phyloP scores from a whole-genome alignment of 2,888 invertebrate species.

The Tiliacea aurago region DNA sequence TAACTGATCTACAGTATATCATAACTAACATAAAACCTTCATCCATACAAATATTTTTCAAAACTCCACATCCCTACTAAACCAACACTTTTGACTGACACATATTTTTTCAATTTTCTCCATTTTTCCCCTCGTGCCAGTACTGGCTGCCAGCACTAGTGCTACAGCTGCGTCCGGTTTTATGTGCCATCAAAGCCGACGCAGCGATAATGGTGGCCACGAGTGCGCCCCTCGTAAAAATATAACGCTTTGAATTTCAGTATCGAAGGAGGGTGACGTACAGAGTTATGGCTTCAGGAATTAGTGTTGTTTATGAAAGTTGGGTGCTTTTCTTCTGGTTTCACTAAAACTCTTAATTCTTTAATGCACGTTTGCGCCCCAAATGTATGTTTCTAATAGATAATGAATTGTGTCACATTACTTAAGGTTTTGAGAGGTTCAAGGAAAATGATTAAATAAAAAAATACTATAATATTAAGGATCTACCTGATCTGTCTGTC shows the following conservation, averaged over 20 bases:
- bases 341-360: not conserved
- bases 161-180: constrained; percentile 80
- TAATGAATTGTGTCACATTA: too few relatives aligned
- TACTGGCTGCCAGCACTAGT: constrained; percentile 32
- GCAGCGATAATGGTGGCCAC: constrained; percentile 77
- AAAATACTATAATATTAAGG: too few relatives aligned
- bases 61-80: not conserved
- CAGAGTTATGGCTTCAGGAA: constrained; percentile 35
- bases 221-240: constrained; percentile 81
- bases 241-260: constrained; percentile 75
- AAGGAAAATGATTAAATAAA: too few relatives aligned
- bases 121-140: not conserved
- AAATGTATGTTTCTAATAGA: too few relatives aligned
- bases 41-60: not conserved
- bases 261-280: constrained; percentile 54
- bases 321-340: constrained; percentile 1
- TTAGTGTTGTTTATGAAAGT: constrained; percentile 42
- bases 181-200: constrained; percentile 81
- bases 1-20: too few relatives aligned
- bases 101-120: constrained; percentile 6
- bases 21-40: not conserved
- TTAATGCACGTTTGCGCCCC: too few relatives aligned
- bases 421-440: too few relatives aligned
- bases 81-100: constrained; percentile 19
- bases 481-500: too few relatives aligned